Percentiles rank a stretch among this genome's conserved stretches.
Evolutionary conservation across 2,113 vertebrate species (phyloP).

Genomic region (Ophiodon elongatus): DNA sequence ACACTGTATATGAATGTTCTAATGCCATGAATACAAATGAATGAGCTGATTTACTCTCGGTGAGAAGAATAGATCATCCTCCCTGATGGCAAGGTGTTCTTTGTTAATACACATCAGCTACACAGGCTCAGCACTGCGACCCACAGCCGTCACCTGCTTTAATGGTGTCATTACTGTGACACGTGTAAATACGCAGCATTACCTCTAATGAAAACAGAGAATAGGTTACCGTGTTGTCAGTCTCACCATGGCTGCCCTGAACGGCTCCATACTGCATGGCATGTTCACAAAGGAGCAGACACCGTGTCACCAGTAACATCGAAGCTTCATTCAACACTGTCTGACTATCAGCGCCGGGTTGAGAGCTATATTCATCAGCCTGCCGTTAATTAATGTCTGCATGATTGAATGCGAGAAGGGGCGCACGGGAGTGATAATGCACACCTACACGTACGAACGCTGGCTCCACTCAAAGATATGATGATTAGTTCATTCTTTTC

Average conservation of each 20-base stretch:
- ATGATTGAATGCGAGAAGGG: constrained; percentile 72
- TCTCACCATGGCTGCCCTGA: constrained; percentile 43
- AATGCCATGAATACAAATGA: constrained; percentile 33
- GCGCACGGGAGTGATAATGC: constrained; percentile 72
- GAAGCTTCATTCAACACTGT: constrained; percentile 59
- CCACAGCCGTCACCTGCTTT: constrained; percentile 30
- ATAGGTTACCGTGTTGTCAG: constrained; percentile 29
- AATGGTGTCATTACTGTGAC: constrained; percentile 52
- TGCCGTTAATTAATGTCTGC: constrained; percentile 78
- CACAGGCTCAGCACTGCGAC: constrained; percentile 29
- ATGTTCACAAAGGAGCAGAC: constrained; percentile 53
- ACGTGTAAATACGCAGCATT: constrained; percentile 54
- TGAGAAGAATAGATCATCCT: constrained; percentile 57
- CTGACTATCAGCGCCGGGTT: constrained; percentile 50
- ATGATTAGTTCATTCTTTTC: constrained; percentile 76
- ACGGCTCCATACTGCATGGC: constrained; percentile 47
- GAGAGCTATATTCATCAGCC: constrained; percentile 77
- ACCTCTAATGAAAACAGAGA: constrained; percentile 63
- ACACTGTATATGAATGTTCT: neutral
- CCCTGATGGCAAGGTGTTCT: constrained; percentile 57
- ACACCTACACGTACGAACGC: constrained; percentile 71
- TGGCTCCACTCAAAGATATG: constrained; percentile 66
- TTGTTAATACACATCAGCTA: constrained; percentile 52
- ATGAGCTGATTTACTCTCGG: constrained; percentile 54
- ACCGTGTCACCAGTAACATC: constrained; percentile 49